Base-by-base conservation (phyloP, 2,113 vertebrate genomes). In the Oenanthe melanoleuca region DNA sequence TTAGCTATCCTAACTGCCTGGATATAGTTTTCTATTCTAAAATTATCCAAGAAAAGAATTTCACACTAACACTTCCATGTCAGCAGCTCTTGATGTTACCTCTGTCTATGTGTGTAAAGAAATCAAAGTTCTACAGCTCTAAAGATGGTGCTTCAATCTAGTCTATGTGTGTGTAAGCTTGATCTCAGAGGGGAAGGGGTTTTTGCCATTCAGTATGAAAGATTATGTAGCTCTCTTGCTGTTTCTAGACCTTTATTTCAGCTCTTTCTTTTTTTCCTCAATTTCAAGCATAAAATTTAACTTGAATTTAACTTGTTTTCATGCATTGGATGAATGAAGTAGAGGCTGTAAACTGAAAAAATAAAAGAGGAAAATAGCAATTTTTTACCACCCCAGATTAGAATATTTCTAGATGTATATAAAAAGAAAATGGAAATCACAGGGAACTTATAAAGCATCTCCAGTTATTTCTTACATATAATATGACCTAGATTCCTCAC, bases 171-270 rank as follows among this genome's bases (percentile, higher is more conserved):
- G 21, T 25, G 22, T 23, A 53, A 20, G 25, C 29, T 78, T 61
- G 21, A 74, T 86, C 79, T 79, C 52, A 53, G 16, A 74, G 15
- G 13, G 23, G 8, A 85, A 66, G 20, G 6, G 0, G 0, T 45
- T 80, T 65, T 57, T 42, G 14, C 53, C 37, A 20, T 57, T 82
- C n/a, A 28, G 1, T 34, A 21, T 47, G 59, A 22, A 60, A 90
- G 55, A 42, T 37, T 19, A 31, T 1, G 0, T 50, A 12, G 7
- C n/a, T 47, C 5, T 77, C 9, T 8, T 8, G 1, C 17, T 71
- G 37, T 31, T 57, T 63, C 63, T 61, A 52, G 29, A 67, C 7
- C 24, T 75, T 61, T 70, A 19, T 44, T 89, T 84, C 45, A 64
- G 19, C 10, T 83, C 33, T 15, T 34, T 15, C 28, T 18, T 34